A percentile compares a stretch with the other conserved stretches of the same genome.
phyloP scores from a whole-genome alignment of 30 jellyfish, hydroid and myxozoan genomes.

The Rhopilema esculentum region DNA sequence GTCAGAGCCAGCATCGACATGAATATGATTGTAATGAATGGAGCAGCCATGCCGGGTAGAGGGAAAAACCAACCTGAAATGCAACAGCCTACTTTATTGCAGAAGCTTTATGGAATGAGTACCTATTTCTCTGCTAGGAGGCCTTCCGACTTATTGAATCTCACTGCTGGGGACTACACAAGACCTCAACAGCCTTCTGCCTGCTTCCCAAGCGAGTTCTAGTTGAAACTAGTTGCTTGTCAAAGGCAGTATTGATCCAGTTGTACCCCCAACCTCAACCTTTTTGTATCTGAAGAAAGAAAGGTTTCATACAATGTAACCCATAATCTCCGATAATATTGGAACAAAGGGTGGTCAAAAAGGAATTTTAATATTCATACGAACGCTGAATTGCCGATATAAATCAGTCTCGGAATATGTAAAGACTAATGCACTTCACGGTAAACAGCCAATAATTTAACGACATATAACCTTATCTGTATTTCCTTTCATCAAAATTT shows the following conservation, averaged over 20 bases:
- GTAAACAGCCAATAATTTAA: not conserved
- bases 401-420: not conserved
- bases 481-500: not conserved
- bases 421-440: not conserved
- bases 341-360: slow-evolving; percentile 56
- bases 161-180: slow-evolving; percentile 9
- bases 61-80: not conserved
- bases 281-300: slow-evolving; percentile 24
- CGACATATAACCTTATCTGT: not conserved
- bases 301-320: slow-evolving; percentile 28
- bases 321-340: slow-evolving; percentile 49
- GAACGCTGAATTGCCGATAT: slow-evolving; percentile 13
- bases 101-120: not conserved
- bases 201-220: slow-evolving; percentile 8
- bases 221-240: slow-evolving; percentile 22
- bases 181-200: not conserved
- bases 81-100: not conserved
- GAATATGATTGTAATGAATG: not conserved
- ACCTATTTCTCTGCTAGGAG: not conserved
- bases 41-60: not conserved
- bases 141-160: slow-evolving; percentile 22
- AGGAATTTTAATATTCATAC: slow-evolving; percentile 53
- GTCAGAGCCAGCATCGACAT: not conserved
- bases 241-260: slow-evolving; percentile 30
- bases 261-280: slow-evolving; percentile 75